These are phyloP conservation scores for Euphonia xanthogaster DNA, from an alignment of 2,797 vertebrate genomes.

Conservation along the genomic window DNA sequence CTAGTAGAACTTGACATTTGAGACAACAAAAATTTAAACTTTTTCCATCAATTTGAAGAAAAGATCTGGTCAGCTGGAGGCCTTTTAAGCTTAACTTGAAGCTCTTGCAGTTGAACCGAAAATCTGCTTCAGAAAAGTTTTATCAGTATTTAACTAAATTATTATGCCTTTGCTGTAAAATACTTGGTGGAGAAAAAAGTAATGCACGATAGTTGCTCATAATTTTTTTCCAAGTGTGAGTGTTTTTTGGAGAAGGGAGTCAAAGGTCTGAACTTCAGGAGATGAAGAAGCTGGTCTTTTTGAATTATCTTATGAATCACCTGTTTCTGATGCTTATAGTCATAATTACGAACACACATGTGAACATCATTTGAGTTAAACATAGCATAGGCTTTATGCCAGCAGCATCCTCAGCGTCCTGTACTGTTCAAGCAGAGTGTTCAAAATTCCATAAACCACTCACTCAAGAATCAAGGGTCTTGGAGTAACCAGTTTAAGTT, in stretches of 20 bases:
- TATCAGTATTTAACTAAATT: not conserved
- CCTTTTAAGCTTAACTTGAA: not conserved
- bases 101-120: not conserved
- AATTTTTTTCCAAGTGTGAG: not conserved
- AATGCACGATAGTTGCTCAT: not conserved
- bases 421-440: not conserved
- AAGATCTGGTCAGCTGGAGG: not conserved
- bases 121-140: not conserved
- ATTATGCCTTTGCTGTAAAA: not conserved
- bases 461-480: not conserved
- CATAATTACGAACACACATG: fast-evolving
- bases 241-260: not conserved
- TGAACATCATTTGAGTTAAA: not conserved
- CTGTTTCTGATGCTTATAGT: not conserved
- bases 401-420: not conserved
- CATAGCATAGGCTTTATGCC: not conserved
- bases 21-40: not conserved
- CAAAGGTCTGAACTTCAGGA: not conserved
- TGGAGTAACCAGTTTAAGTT: not conserved
- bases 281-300: not conserved
- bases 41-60: not conserved
- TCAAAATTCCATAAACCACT: not conserved
- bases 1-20: not conserved
- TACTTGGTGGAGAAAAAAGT: not conserved
- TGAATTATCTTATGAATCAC: not conserved